Evolutionary conservation across 2,888 invertebrate species (phyloP).

Genomic region (Bugula neritina): DNA sequence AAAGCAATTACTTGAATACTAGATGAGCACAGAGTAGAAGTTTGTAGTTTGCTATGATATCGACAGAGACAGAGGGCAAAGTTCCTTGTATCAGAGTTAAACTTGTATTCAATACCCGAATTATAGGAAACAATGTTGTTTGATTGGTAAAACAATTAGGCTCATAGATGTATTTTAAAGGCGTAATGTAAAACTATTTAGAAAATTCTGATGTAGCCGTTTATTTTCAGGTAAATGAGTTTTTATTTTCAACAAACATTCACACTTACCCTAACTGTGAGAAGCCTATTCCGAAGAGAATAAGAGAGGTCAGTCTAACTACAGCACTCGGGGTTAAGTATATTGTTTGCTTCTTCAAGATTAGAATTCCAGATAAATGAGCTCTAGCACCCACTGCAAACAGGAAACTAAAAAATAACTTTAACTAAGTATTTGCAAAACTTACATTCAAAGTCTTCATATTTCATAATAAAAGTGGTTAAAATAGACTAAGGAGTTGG

Average conservation of each 20-base stretch:
- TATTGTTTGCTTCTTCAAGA: slow-evolving; percentile 7
- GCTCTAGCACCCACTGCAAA: slow-evolving; percentile 16
- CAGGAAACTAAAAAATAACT: not conserved
- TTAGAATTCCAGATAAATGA: slow-evolving; percentile 12
- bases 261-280: not conserved
- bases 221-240: not conserved
- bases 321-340: slow-evolving; percentile 16
- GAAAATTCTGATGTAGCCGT: too few species aligned
- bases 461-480: not conserved
- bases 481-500: not conserved
- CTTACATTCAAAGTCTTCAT: not conserved
- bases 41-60: too few species aligned
- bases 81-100: too few species aligned
- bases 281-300: not conserved
- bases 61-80: too few species aligned
- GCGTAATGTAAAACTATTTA: too few species aligned
- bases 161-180: too few species aligned
- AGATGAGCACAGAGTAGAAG: too few species aligned
- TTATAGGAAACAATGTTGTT: too few species aligned
- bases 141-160: too few species aligned
- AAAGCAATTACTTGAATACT: too few species aligned
- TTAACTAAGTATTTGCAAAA: not conserved
- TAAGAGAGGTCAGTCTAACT: not conserved
- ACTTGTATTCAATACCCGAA: too few species aligned
- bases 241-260: too few species aligned